phyloP scores from a whole-genome alignment of 2,113 vertebrate species.

The Oxyura jamaicensis region DNA sequence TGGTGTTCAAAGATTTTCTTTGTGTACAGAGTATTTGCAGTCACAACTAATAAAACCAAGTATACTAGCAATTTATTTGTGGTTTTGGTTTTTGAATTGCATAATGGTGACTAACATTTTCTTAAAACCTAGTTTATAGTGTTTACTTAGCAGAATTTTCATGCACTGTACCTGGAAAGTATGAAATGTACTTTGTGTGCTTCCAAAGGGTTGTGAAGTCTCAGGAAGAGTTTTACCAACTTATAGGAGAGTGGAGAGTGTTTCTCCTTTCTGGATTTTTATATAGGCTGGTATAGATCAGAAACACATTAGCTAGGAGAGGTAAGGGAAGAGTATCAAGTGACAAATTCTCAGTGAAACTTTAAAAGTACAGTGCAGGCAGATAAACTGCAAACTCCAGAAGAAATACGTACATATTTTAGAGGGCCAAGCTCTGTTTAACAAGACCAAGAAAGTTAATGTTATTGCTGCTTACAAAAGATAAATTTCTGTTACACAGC shows the following conservation, averaged over 20 bases:
- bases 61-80: constrained; percentile 64
- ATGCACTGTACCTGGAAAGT: constrained; percentile 57
- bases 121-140: constrained; percentile 59
- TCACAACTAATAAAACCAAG: constrained; percentile 68
- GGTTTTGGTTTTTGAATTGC: constrained; percentile 53
- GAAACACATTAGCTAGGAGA: not conserved
- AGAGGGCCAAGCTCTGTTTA: not conserved
- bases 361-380: fast-evolving
- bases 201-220: constrained; percentile 31
- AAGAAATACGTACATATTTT: not conserved
- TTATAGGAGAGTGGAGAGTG: not conserved
- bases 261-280: constrained; percentile 32
- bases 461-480: not conserved
- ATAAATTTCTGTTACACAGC: not conserved
- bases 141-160: constrained; percentile 66
- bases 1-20: constrained; percentile 68
- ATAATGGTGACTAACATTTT: constrained; percentile 64
- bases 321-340: not conserved
- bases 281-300: not conserved
- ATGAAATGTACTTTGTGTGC: constrained; percentile 54
- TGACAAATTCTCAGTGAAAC: not conserved
- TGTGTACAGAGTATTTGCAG: constrained; percentile 49
- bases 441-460: not conserved
- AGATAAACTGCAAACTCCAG: not conserved
- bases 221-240: constrained; percentile 43